Evolutionary conservation across 2,797 vertebrate genomes (phyloP).

Genomic region (Ceryle rudis): DNA sequence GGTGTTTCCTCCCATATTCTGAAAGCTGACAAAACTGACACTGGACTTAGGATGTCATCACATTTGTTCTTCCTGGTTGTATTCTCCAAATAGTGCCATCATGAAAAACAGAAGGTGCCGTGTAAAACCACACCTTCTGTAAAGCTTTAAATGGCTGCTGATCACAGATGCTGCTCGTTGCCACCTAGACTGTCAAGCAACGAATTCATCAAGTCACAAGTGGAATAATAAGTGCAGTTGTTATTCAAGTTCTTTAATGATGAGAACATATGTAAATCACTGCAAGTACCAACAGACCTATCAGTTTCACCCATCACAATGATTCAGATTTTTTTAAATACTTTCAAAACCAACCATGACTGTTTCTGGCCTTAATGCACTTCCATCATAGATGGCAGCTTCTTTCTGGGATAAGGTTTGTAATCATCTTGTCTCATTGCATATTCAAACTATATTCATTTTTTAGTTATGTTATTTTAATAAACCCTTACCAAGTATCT

Average conservation of each 20-base stretch:
- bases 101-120: not conserved
- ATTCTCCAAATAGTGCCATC: accelerated
- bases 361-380: not conserved
- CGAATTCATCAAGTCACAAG: not conserved
- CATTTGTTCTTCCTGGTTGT: not conserved
- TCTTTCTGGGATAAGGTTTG: not conserved
- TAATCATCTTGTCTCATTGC: not conserved
- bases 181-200: not conserved
- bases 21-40: not conserved
- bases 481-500: not conserved
- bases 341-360: not conserved
- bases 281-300: not conserved
- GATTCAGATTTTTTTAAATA: not conserved
- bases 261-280: not conserved
- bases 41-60: not conserved
- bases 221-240: accelerated
- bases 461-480: not conserved
- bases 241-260: not conserved
- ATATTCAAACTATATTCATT: accelerated
- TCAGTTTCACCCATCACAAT: not conserved
- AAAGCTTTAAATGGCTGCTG: not conserved
- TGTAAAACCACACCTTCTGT: not conserved
- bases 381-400: not conserved
- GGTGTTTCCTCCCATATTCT: not conserved
- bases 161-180: not conserved